A percentile compares a stretch with the other conserved stretches of the same genome.
phyloP scores from a whole-genome alignment of 2,797 vertebrate species.

The Myiotriccus ornatus region DNA sequence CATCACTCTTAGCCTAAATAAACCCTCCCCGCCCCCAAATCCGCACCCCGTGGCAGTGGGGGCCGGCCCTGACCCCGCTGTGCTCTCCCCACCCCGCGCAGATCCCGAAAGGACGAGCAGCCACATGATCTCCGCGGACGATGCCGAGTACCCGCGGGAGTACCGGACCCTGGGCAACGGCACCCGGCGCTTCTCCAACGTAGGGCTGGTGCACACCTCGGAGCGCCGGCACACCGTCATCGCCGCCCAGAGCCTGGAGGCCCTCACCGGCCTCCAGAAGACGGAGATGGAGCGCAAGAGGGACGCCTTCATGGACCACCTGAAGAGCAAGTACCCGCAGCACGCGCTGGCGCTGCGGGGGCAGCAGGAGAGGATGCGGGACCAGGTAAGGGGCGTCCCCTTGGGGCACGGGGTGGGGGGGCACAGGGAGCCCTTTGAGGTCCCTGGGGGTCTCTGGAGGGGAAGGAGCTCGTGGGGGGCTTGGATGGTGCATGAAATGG shows the following conservation, averaged over 20 bases:
- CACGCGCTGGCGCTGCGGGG: conserved; percentile 87
- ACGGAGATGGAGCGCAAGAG: conserved; percentile 94
- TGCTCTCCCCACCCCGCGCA: conserved; percentile 47
- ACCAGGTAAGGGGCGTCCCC: conserved; percentile 80
- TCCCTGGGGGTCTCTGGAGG: neutral
- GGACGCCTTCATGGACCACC: conserved; percentile 97
- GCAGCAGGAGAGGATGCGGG: conserved; percentile 85
- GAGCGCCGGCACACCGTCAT: conserved; percentile 96
- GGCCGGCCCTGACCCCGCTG: neutral
- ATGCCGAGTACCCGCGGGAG: conserved; percentile 94
- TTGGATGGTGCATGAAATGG: neutral
- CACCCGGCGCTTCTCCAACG: conserved; percentile 95
- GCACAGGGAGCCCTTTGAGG: accelerated
- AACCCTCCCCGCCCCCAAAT: neutral
- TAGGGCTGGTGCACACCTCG: conserved; percentile 96
- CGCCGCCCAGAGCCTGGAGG: conserved; percentile 96
- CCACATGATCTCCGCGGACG: conserved; percentile 98
- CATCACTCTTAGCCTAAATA: neutral
- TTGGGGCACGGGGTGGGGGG: accelerated
- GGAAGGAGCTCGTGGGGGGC: accelerated
- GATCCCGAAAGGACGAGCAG: conserved; percentile 91
- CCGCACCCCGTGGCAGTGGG: neutral
- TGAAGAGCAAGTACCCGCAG: conserved; percentile 98
- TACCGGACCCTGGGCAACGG: conserved; percentile 92
- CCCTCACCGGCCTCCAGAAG: conserved; percentile 94